Evolutionary conservation across 2,113 vertebrate genomes (phyloP).

Genomic region (Prolemur simus): DNA sequence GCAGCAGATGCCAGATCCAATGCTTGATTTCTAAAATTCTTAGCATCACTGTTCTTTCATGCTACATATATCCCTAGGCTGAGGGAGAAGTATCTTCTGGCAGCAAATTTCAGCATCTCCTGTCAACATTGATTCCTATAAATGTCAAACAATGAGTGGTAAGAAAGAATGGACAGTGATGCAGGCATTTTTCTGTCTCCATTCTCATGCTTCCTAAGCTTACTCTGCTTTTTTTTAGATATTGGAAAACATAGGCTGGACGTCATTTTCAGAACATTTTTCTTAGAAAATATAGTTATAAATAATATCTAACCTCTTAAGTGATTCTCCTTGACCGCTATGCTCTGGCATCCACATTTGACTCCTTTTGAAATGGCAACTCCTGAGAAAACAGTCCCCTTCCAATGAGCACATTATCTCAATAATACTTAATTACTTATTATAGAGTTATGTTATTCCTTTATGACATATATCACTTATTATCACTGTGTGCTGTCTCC

Average conservation of each 20-base stretch:
- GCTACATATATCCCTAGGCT: not conserved
- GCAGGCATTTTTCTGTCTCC: not conserved
- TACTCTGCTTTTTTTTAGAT: not conserved
- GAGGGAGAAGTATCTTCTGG: not conserved
- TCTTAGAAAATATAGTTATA: not conserved
- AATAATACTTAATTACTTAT: not conserved
- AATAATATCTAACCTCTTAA: not conserved
- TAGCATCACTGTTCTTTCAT: not conserved
- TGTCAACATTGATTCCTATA: not conserved
- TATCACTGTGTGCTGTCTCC: not conserved
- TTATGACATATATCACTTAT: not conserved
- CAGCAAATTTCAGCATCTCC: conserved; percentile 15
- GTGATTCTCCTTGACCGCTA: not conserved
- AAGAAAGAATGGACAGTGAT: not conserved
- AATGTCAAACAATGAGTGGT: not conserved
- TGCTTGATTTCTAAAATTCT: not conserved
- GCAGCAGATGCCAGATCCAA: not conserved
- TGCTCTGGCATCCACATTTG: not conserved
- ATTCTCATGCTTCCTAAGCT: not conserved
- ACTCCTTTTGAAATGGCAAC: not conserved
- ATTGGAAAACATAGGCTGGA: not conserved
- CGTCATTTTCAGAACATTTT: not conserved
- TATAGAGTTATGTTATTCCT: not conserved
- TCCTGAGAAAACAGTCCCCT: not conserved
- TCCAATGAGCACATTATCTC: not conserved